A percentile compares a stretch with the other conserved stretches of the same genome.
These are phyloP conservation scores for Drosophila insularis DNA, from an alignment of 1,140 invertebrate genomes.

Conservation along the genomic window DNA sequence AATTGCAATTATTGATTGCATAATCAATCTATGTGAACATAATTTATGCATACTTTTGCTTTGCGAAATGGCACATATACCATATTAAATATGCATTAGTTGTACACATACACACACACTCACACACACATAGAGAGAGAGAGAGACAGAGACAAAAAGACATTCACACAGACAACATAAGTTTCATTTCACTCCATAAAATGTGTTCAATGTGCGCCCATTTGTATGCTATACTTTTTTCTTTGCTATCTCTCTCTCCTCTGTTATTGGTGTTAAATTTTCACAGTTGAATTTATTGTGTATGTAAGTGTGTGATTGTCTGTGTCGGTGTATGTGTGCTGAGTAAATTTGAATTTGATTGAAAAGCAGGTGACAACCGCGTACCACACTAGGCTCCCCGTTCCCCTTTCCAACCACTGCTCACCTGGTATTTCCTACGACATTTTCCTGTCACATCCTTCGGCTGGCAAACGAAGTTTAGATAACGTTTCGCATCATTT, in stretches of 20 bases:
- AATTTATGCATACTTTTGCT: constrained; percentile 49
- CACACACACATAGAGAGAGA: neutral
- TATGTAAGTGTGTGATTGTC: neutral
- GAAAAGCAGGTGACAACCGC: constrained; percentile 73
- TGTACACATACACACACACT: constrained; percentile 3
- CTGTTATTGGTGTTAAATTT: constrained; percentile 69
- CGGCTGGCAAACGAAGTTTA: constrained; percentile 57
- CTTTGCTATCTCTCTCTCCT: constrained; percentile 8
- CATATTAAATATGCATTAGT: constrained; percentile 78
- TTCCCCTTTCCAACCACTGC: neutral
- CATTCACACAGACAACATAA: neutral
- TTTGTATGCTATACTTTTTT: constrained; percentile 59
- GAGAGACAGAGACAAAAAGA: neutral
- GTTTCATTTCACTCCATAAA: constrained; percentile 44
- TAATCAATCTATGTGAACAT: constrained; percentile 38
- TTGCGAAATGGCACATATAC: constrained; percentile 36
- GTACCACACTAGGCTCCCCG: neutral
- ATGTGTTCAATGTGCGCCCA: constrained; percentile 41
- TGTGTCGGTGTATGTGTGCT: constrained; percentile 40
- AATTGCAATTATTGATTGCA: constrained; percentile 47
- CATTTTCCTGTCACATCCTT: constrained; percentile 36
- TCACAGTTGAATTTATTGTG: constrained; percentile 74
- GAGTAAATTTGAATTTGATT: constrained; percentile 81
- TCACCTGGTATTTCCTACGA: constrained; percentile 6
- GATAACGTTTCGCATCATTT: constrained; percentile 79